phyloP scores from a whole-genome alignment of 2,113 vertebrate genomes.

The Erinaceus europaeus region DNA sequence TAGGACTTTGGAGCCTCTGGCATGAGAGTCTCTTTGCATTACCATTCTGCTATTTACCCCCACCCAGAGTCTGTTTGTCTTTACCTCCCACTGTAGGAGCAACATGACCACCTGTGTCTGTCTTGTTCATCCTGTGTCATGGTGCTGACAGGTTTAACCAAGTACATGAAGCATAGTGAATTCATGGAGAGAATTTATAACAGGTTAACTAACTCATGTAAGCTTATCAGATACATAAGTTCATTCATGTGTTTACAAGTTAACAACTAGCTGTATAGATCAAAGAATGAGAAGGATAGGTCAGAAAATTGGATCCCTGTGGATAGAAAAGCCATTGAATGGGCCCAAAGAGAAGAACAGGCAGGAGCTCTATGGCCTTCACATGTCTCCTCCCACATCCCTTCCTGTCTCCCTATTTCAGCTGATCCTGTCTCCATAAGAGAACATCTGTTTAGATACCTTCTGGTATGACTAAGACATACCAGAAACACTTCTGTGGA shows the following conservation, averaged over 20 bases:
- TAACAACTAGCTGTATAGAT: neutral
- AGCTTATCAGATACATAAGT: too few species aligned
- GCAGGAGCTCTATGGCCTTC: neutral
- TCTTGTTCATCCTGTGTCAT: neutral
- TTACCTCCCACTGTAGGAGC: neutral
- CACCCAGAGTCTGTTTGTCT: too few species aligned
- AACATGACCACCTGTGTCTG: neutral
- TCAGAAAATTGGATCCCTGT: neutral
- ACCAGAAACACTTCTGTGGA: too few species aligned
- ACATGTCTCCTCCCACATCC: fast-evolving
- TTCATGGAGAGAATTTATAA: too few species aligned
- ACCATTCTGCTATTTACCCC: too few species aligned
- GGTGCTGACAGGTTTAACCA: neutral
- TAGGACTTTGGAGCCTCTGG: too few species aligned
- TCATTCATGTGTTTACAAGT: neutral
- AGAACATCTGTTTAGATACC: neutral
- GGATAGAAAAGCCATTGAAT: neutral
- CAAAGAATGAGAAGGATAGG: neutral
- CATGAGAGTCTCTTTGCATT: too few species aligned
- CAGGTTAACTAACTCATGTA: too few species aligned
- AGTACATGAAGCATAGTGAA: neutral
- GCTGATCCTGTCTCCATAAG: neutral
- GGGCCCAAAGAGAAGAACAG: neutral
- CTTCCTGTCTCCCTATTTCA: neutral
- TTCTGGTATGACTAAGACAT: neutral